Conservation (phyloP, 64 coral and sea anemone genomes). For the Stichodactyla mertensii region DNA sequence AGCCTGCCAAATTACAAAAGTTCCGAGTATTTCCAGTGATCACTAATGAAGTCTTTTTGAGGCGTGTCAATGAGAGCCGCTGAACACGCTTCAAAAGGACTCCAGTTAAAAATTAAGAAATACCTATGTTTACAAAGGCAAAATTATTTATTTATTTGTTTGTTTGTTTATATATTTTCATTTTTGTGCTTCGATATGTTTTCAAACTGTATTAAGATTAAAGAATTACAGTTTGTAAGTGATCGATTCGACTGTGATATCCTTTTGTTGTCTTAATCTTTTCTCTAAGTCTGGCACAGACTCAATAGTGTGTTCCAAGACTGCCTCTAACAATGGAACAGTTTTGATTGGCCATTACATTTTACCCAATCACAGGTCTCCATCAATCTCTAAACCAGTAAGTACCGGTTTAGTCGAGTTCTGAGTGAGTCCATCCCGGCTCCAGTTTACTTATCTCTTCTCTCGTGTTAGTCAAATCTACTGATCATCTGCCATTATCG, state of each 20-base stretch:
- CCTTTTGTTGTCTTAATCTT: not conserved
- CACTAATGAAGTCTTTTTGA: too few species aligned
- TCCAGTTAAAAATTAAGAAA: too few species aligned
- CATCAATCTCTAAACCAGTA: constrained; percentile 11
- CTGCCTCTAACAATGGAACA: not conserved
- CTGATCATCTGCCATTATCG: too few species aligned
- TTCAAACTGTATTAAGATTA: not conserved
- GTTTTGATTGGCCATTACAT: constrained; percentile 23
- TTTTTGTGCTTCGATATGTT: not conserved
- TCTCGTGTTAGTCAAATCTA: not conserved
- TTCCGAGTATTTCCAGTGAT: too few species aligned
- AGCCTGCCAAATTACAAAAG: too few species aligned
- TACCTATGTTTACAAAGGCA: too few species aligned
- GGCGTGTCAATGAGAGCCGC: too few species aligned
- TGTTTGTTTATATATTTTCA: too few species aligned
- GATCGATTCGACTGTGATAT: not conserved
- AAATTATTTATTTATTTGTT: too few species aligned
- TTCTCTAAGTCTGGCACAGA: not conserved
- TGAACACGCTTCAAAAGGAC: too few species aligned
- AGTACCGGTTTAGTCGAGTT: not conserved
- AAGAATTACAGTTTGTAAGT: too few species aligned
- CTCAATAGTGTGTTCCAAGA: constrained; percentile 10
- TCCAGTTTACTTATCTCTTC: not conserved
- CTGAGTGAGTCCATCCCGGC: not conserved
- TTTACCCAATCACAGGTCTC: not conserved